Conservation (phyloP, 35 echinoderm and acorn worm species). For the Heliocidaris tuberculata region DNA sequence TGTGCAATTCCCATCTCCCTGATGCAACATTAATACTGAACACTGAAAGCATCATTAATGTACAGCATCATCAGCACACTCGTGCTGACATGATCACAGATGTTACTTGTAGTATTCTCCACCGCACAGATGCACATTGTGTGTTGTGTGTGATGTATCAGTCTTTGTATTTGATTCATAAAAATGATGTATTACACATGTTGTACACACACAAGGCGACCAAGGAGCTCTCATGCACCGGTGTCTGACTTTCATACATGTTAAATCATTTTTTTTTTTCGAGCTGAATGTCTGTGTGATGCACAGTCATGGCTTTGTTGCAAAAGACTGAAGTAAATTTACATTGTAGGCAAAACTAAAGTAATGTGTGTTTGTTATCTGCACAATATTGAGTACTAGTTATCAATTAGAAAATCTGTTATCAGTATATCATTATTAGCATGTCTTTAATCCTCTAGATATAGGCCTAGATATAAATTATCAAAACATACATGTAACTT, state of each 20-base stretch:
- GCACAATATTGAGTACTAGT: too few species aligned
- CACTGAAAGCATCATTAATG: background rate
- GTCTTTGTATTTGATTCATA: background rate
- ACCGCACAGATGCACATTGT: background rate
- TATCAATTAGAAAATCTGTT: too few species aligned
- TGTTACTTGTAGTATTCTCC: background rate
- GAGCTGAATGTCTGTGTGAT: background rate
- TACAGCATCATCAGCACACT: background rate
- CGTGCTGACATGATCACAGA: too few species aligned
- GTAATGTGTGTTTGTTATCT: too few species aligned
- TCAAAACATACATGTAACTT: too few species aligned
- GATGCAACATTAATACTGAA: background rate
- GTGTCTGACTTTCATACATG: background rate
- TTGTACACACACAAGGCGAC: background rate
- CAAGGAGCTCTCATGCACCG: background rate
- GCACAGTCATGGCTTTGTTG: background rate
- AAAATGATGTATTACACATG: background rate
- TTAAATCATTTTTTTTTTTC: background rate
- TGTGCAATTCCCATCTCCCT: too few species aligned
- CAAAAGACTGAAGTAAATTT: too few species aligned
- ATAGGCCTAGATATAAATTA: too few species aligned
- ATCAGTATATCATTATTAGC: too few species aligned
- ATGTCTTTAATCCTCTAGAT: too few species aligned
- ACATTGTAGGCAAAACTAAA: too few species aligned
- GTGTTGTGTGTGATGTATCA: background rate